Evolutionary conservation across 2,888 invertebrate species (phyloP).

Genomic region (Gryllus longicercus): DNA sequence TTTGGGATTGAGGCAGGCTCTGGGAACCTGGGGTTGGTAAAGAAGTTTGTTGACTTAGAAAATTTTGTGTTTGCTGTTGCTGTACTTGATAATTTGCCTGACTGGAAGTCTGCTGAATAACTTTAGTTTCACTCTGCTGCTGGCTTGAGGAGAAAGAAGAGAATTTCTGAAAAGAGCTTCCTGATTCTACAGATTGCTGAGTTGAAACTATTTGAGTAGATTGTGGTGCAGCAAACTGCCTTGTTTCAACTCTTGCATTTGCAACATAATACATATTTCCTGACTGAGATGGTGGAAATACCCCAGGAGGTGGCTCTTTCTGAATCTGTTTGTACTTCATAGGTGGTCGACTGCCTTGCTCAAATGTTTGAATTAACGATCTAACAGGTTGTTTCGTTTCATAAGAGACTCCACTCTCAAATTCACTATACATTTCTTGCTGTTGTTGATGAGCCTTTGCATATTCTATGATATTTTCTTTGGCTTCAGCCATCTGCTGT

Average conservation of each 20-base stretch:
- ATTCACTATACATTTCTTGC: neutral
- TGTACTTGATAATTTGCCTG: neutral
- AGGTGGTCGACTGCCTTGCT: constrained; percentile 57
- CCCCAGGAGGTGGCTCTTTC: constrained; percentile 23
- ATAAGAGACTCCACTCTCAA: constrained; percentile 33
- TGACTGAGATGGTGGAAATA: neutral
- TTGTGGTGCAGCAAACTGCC: constrained; percentile 29
- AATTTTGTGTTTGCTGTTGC: neutral
- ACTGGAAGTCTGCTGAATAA: constrained; percentile 11
- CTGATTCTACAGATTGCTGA: neutral
- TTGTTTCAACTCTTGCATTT: constrained; percentile 30
- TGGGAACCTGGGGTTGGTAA: constrained; percentile 17
- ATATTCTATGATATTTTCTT: constrained; percentile 18
- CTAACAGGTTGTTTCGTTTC: constrained; percentile 42
- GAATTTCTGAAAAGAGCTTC: constrained; percentile 21
- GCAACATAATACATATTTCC: constrained; percentile 29
- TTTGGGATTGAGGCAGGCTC: constrained; percentile 31
- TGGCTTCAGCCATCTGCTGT: constrained; percentile 30
- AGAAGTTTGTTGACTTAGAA: neutral
- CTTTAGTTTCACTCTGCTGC: constrained; percentile 21
- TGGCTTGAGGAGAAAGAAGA: constrained; percentile 26
- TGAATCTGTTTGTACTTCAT: constrained; percentile 54
- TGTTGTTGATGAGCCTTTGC: constrained; percentile 20
- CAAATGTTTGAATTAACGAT: constrained; percentile 58
- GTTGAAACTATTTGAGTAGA: neutral